Conservation (phyloP, 2,797 vertebrate species). For the Poeciliopsis presidionis region DNA sequence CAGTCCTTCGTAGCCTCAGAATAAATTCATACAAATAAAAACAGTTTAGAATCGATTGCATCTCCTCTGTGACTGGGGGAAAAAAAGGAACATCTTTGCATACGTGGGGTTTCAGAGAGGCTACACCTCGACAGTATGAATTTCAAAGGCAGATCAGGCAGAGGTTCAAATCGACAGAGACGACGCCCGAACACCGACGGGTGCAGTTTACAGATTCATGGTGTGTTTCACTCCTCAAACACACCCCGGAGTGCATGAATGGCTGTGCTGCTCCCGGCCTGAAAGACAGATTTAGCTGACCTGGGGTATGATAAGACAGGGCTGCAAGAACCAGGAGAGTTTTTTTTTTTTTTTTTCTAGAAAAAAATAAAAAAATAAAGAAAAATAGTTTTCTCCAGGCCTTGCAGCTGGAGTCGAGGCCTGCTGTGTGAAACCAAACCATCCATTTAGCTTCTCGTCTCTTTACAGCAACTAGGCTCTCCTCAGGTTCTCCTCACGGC, state of each 20-base stretch:
- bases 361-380: neutral
- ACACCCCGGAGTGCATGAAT: slow-evolving; percentile 30
- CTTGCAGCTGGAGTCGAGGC: slow-evolving; percentile 19
- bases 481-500: slow-evolving; percentile 31
- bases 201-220: slow-evolving; percentile 53
- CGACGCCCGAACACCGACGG: slow-evolving; percentile 7
- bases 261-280: slow-evolving; percentile 16
- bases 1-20: neutral
- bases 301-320: neutral
- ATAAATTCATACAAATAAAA: slow-evolving; percentile 30
- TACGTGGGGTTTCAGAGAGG: slow-evolving; percentile 4
- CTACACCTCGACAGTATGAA: slow-evolving; percentile 12
- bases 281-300: slow-evolving; percentile 26
- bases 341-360: neutral
- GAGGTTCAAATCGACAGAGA: slow-evolving; percentile 6
- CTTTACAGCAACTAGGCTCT: slow-evolving; percentile 43
- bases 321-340: neutral
- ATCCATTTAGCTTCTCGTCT: slow-evolving; percentile 53
- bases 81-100: slow-evolving; percentile 1
- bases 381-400: neutral
- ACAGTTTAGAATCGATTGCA: slow-evolving; percentile 27
- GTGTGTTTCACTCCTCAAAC: slow-evolving; percentile 48
- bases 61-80: neutral
- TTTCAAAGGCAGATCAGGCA: slow-evolving; percentile 31
- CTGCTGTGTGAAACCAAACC: slow-evolving; percentile 44